A percentile compares a stretch with the other conserved stretches of the same genome.
Evolutionary conservation across 2,113 vertebrate genomes (phyloP).

Genomic region (Oncorhynchus tshawytscha): DNA sequence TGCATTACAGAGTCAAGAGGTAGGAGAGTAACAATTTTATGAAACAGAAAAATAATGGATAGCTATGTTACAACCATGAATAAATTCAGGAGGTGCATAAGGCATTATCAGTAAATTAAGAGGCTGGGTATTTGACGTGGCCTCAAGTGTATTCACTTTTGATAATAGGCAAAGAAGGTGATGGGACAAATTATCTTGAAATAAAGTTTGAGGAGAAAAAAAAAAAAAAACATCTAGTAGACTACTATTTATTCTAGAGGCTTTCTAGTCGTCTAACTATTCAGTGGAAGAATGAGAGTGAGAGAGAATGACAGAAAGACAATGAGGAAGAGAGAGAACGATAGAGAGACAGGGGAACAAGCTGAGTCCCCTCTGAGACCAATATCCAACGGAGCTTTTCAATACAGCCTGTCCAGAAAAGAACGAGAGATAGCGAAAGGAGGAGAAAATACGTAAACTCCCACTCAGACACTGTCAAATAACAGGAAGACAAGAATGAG

Average conservation of each 20-base stretch:
- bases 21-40: background rate
- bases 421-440: constrained; percentile 37
- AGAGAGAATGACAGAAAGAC: constrained; percentile 2
- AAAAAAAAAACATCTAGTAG: background rate
- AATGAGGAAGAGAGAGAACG: background rate
- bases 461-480: constrained; percentile 52
- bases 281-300: background rate
- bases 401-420: constrained; percentile 43
- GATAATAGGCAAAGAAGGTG: no score
- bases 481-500: constrained; percentile 41
- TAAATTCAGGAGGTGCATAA: background rate
- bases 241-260: background rate
- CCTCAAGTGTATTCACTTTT: background rate
- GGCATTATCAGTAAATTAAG: background rate
- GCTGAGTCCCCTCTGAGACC: constrained; percentile 6
- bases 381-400: constrained; percentile 44
- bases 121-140: background rate
- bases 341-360: constrained; percentile 12
- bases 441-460: constrained; percentile 28
- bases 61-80: background rate
- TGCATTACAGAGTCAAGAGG: background rate
- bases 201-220: no score
- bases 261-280: background rate
- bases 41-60: background rate
- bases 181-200: no score